These are phyloP conservation scores for Epinotia ramella DNA, from an alignment of 2,888 invertebrate species.

Conservation along the genomic window DNA sequence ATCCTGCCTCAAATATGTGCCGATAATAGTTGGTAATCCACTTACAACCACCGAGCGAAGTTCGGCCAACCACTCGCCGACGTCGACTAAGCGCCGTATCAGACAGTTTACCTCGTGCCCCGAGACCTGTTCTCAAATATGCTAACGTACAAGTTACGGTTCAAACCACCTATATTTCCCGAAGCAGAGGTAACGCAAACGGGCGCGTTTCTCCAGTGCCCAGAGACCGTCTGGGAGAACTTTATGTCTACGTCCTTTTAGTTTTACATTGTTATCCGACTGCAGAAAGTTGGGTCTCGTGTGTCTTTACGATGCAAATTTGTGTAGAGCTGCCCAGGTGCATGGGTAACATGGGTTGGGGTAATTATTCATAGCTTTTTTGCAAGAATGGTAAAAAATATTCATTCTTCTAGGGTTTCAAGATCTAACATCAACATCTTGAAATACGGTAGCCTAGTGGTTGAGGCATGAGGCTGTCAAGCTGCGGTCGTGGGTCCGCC, in stretches of 20 bases:
- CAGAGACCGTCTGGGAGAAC: conserved; percentile 44
- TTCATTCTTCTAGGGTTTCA: no score
- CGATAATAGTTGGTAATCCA: background rate
- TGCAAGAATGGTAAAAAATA: background rate
- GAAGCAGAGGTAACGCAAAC: background rate
- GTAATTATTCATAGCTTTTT: conserved; percentile 9
- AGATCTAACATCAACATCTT: no score
- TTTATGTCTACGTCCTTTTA: conserved; percentile 52
- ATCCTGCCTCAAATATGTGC: background rate
- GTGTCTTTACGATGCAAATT: conserved; percentile 55
- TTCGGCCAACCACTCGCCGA: background rate
- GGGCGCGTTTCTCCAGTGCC: conserved; percentile 7
- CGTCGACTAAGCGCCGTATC: conserved; percentile 5
- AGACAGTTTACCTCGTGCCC: conserved; percentile 6
- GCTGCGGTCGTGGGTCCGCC: no score
- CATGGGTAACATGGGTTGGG: conserved; percentile 35
- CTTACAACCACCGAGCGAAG: conserved; percentile 2
- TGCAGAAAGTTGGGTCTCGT: conserved; percentile 42
- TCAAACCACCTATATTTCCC: background rate
- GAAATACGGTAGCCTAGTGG: no score
- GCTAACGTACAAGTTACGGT: conserved; percentile 20
- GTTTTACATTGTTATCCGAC: conserved; percentile 53
- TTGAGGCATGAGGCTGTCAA: no score
- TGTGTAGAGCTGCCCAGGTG: conserved; percentile 44
- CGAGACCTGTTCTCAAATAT: conserved; percentile 6